phyloP scores from a whole-genome alignment of 1,140 invertebrate genomes.

The Gonioctena quinquepunctata region DNA sequence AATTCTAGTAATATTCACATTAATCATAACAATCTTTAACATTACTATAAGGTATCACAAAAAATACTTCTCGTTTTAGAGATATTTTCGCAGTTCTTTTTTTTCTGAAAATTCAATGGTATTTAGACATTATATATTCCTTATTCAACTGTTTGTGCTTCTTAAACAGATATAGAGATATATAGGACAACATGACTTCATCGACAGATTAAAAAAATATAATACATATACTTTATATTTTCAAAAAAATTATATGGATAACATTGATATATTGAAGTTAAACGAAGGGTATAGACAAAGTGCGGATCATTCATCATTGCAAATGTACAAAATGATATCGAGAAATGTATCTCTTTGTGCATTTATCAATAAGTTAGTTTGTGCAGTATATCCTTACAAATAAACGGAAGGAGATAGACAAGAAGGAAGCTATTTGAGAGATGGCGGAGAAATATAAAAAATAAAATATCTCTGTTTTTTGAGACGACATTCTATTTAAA shows the following conservation, averaged over 20 bases:
- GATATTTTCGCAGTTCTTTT: slow-evolving; percentile 36
- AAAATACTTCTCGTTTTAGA: slow-evolving; percentile 46
- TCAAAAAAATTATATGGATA: no score
- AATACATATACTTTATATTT: neutral
- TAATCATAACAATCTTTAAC: slow-evolving; percentile 46
- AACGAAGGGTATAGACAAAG: no score
- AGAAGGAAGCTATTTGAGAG: no score
- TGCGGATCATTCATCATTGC: no score
- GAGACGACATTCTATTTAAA: no score
- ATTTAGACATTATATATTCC: slow-evolving; percentile 11
- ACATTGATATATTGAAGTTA: no score
- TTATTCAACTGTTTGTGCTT: neutral
- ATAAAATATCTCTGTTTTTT: neutral
- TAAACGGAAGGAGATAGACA: no score
- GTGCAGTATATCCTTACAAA: no score
- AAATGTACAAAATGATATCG: no score
- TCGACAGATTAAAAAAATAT: neutral
- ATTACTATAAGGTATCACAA: slow-evolving; percentile 48
- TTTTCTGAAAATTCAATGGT: slow-evolving; percentile 20
- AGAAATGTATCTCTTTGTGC: no score
- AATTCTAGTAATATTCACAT: slow-evolving; percentile 45
- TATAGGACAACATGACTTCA: neutral
- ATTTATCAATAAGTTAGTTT: no score
- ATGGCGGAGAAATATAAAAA: neutral
- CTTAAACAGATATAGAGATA: neutral